Base-by-base conservation (phyloP, 2,113 vertebrate species). In the Pachycephala philippinensis region DNA sequence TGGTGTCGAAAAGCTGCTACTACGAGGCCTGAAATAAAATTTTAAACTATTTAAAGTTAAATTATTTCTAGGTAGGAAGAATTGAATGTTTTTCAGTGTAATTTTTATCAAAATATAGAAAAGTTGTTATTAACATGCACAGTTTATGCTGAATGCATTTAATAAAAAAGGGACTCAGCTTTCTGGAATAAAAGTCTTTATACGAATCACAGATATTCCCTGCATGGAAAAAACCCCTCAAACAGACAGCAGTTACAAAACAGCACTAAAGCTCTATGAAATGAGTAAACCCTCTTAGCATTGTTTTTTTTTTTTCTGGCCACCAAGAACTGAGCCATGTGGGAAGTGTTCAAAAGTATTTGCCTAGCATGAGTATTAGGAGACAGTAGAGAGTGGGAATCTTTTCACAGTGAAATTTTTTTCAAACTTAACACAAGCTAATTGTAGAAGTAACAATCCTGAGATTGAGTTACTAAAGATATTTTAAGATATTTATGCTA, bases 251-350 rank as follows among this genome's bases (percentile, higher is more conserved):
- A 37, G 15, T 65, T 77, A 45, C 15, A 66, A 50, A 56, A 50
- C 20, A 74, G 22, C 87, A 42, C 23, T 75, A 53, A 80, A 57
- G 2, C 12, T 56, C 54, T 74, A 17, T 45, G 30, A 22, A 56
- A 33, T 22, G 13, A 4, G 5, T 64, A 39, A 28, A 30, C n/a
- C 10, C 21, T 52, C 28, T 68, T 74, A 69, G 60, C 4, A 10
- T 0, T 49, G 6, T 0, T 10, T 21, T 50, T 0, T 10, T 21
- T 50, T 31, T 88, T 87, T 42, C 31, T 83, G 33, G 12, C 9
- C 17, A 49, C 47, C 33, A 59, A 56, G 23, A 77, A 10, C 37
- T 0, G 1, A 89, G 13, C 22, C 8, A 8, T 18, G 7, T 33
- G 4, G 61, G 49, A 76, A 60, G 2, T 44, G n/a, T 54, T 65